A percentile compares a stretch with the other conserved stretches of the same genome.
Evolutionary conservation across 2,888 invertebrate genomes (phyloP).

Genomic region (Andrena bicolor): DNA sequence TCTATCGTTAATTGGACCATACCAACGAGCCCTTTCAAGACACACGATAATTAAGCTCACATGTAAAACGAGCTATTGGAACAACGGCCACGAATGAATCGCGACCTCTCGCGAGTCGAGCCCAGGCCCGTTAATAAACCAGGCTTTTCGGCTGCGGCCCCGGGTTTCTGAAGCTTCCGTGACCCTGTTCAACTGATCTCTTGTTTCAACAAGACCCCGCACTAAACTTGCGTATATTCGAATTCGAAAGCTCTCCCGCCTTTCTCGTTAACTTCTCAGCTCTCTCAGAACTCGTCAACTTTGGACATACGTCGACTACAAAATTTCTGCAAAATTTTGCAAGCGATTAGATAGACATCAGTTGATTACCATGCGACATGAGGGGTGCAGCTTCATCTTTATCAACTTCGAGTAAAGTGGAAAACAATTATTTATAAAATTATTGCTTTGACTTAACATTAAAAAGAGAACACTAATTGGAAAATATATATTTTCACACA

Average conservation of each 20-base stretch:
- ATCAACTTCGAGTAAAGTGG: no score
- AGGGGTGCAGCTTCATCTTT: no score
- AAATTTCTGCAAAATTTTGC: no score
- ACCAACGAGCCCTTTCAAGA: conserved; percentile 46
- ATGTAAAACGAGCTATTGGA: conserved; percentile 26
- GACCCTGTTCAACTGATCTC: conserved; percentile 2
- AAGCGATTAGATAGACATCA: no score
- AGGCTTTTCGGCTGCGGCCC: conserved; percentile 3
- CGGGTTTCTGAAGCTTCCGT: not conserved
- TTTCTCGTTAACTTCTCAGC: not conserved
- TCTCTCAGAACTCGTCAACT: not conserved
- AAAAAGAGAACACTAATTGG: no score
- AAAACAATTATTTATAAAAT: no score
- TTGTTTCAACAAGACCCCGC: not conserved
- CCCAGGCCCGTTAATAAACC: not conserved
- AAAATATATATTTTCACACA: no score
- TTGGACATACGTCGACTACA: not conserved
- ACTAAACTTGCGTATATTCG: not conserved
- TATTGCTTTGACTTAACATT: no score
- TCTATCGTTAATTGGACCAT: conserved; percentile 60
- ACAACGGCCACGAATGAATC: conserved; percentile 30
- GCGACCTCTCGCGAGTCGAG: not conserved
- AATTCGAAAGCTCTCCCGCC: not conserved
- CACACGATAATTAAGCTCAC: conserved; percentile 47
- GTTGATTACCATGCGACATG: no score